Conservation (phyloP, 53 echinoderm and acorn worm genomes). For the Luidia sarsii region DNA sequence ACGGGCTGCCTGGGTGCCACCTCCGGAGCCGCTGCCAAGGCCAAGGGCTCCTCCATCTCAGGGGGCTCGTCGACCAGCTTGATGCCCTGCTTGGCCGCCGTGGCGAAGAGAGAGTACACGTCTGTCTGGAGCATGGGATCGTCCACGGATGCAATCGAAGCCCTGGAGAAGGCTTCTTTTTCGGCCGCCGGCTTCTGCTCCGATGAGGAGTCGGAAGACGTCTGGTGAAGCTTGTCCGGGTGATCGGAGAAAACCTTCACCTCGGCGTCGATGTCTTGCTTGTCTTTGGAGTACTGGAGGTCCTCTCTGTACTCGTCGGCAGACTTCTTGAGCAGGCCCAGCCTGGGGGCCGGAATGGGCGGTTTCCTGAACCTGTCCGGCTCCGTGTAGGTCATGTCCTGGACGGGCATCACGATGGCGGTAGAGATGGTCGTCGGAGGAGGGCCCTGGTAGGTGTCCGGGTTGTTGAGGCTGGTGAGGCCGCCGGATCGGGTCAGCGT, state of each 20-base stretch:
- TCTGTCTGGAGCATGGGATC: slow-evolving; percentile 47
- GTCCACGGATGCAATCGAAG: slow-evolving; percentile 37
- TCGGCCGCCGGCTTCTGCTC: slow-evolving; percentile 6
- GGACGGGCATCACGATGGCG: slow-evolving; percentile 51
- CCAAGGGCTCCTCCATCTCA: slow-evolving; percentile 43
- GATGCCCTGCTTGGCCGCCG: slow-evolving; percentile 35
- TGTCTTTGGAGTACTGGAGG: slow-evolving; percentile 7
- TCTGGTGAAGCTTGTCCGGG: neutral
- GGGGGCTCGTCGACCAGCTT: slow-evolving; percentile 36
- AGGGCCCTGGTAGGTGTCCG: slow-evolving; percentile 5
- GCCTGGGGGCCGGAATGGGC: slow-evolving; percentile 42
- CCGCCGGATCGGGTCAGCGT: slow-evolving; percentile 31
- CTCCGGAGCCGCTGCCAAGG: slow-evolving; percentile 23
- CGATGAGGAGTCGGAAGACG: neutral
- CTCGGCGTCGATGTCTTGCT: neutral
- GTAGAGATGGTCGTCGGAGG: slow-evolving; percentile 10
- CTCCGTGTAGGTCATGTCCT: slow-evolving; percentile 27
- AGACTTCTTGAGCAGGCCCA: slow-evolving; percentile 24
- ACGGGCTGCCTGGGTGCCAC: neutral
- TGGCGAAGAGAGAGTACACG: slow-evolving; percentile 41
- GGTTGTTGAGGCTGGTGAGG: slow-evolving; percentile 27
- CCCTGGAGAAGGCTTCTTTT: slow-evolving; percentile 38
- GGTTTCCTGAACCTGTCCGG: slow-evolving; percentile 20
- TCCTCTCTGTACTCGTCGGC: slow-evolving; percentile 6
- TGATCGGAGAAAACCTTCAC: slow-evolving; percentile 9